These are phyloP conservation scores for Leptosomus discolor DNA, from an alignment of 2,113 vertebrate genomes.

Conservation along the genomic window DNA sequence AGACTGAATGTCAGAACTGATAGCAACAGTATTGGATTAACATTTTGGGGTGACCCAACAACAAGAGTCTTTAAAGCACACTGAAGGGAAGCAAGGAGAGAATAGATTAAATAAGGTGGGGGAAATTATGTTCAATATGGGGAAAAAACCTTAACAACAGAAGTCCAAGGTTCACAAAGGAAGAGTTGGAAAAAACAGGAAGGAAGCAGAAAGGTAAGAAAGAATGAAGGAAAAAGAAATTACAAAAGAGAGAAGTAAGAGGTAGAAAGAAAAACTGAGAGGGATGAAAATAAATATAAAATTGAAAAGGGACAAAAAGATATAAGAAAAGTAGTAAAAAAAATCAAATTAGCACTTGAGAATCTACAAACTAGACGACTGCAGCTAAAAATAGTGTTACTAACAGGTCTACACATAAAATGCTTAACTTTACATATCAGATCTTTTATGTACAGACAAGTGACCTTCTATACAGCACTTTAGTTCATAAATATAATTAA, in stretches of 20 bases:
- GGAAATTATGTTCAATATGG: background rate
- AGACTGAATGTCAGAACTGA: background rate
- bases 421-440: background rate
- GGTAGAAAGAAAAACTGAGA: background rate
- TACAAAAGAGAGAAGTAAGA: background rate
- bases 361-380: background rate
- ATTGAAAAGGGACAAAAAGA: background rate
- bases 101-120: background rate
- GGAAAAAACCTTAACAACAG: background rate
- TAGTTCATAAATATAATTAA: background rate
- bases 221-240: background rate
- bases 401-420: accelerated
- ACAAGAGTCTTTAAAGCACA: background rate
- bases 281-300: background rate
- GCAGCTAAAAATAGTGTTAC: background rate
- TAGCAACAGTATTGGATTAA: background rate
- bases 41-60: background rate
- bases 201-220: background rate
- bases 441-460: background rate
- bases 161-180: background rate
- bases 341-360: background rate
- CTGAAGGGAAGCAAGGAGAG: background rate
- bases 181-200: background rate
- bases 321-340: background rate
- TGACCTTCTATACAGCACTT: background rate